Percentiles rank a stretch among this genome's conserved stretches.
Evolutionary conservation across 2,888 invertebrate genomes (phyloP).

Genomic region (Ectemnius cavifrons): DNA sequence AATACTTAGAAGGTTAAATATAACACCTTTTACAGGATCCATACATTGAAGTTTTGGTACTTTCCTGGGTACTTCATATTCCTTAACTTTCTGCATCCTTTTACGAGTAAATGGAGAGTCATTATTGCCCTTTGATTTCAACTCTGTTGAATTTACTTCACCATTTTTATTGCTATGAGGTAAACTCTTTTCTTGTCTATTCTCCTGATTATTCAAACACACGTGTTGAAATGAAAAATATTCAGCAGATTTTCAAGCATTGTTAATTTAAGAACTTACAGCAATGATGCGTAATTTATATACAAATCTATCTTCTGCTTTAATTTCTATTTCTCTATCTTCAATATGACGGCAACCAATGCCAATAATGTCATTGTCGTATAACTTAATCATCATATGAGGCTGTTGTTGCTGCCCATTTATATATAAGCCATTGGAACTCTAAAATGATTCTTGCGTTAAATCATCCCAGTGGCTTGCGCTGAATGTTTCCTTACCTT

Average conservation of each 20-base stretch:
- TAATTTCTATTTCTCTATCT: neutral
- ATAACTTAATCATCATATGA: constrained; percentile 73
- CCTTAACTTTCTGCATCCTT: neutral
- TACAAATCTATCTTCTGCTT: constrained; percentile 21
- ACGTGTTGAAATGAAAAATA: too few species aligned
- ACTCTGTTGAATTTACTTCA: neutral
- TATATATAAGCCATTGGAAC: constrained; percentile 82
- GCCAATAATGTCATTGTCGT: constrained; percentile 79
- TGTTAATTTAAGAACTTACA: neutral
- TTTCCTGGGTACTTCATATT: constrained; percentile 44
- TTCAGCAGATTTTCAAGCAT: too few species aligned
- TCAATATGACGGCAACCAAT: constrained; percentile 75
- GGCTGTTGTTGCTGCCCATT: constrained; percentile 78
- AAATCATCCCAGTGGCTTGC: neutral
- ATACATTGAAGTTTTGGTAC: constrained; percentile 30
- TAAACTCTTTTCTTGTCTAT: constrained; percentile 30
- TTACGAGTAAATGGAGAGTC: constrained; percentile 21
- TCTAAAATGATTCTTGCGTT: constrained; percentile 76
- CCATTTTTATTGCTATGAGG: neutral
- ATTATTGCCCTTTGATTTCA: neutral
- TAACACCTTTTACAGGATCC: too few species aligned
- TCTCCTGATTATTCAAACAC: neutral
- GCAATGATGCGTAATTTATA: constrained; percentile 45
- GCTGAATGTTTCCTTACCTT: constrained; percentile 46
- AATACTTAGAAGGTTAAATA: neutral